A percentile compares a stretch with the other conserved stretches of the same genome.
Conservation (phyloP, 2,797 vertebrate genomes). For the Catamblyrhynchus diadema region DNA sequence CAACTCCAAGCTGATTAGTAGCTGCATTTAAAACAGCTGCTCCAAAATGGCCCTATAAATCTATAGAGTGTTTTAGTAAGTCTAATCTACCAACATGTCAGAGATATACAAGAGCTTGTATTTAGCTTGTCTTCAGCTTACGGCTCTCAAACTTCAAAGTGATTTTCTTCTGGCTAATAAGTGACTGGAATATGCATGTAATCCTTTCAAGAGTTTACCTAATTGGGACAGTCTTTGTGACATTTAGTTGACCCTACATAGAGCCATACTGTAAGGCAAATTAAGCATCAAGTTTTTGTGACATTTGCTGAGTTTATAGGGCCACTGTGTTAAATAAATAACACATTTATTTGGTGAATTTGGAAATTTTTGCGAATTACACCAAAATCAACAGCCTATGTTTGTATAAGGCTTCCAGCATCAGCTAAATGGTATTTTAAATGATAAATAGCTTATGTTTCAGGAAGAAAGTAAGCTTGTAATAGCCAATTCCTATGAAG, state of each 20-base stretch:
- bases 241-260: background rate
- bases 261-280: background rate
- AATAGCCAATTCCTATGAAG: background rate
- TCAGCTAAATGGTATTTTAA: background rate
- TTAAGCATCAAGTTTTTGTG: background rate
- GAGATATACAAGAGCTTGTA: background rate
- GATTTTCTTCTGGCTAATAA: conserved; percentile 22
- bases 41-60: background rate
- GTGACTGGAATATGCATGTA: background rate
- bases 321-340: background rate
- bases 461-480: background rate
- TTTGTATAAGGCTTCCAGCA: background rate
- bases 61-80: background rate
- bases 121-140: conserved; percentile 20
- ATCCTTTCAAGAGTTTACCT: conserved; percentile 3
- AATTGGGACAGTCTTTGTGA: background rate
- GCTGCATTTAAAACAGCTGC: background rate
- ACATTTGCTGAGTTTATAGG: background rate
- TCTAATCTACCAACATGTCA: background rate
- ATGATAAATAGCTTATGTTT: background rate
- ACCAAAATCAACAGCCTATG: background rate
- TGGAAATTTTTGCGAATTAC: background rate
- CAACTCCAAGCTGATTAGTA: background rate
- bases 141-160: background rate
- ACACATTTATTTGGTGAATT: background rate